A percentile compares a stretch with the other conserved stretches of the same genome.
phyloP scores from a whole-genome alignment of 2,113 vertebrate species.

The Cromileptes altivelis region DNA sequence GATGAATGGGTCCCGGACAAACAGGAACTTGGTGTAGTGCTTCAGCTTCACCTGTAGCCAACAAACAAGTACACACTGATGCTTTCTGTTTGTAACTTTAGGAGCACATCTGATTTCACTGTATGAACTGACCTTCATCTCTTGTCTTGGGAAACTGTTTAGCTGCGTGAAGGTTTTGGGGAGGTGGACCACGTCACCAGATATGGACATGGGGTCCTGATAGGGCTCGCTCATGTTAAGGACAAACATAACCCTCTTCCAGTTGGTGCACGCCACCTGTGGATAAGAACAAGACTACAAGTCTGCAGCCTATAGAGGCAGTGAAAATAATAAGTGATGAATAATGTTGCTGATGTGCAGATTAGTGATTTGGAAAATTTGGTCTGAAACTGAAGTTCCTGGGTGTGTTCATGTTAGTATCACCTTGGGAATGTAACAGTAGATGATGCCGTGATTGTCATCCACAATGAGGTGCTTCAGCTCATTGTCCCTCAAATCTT shows the following conservation, averaged over 20 bases:
- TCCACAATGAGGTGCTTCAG: constrained; percentile 42
- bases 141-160: background rate
- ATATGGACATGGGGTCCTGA: constrained; percentile 16
- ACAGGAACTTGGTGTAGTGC: constrained; percentile 69
- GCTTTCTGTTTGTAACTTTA: background rate
- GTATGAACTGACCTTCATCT: constrained; percentile 43
- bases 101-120: background rate
- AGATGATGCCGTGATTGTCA: constrained; percentile 46
- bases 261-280: constrained; percentile 65
- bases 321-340: background rate
- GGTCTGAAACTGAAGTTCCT: too few relatives aligned
- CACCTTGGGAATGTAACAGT: constrained; percentile 67
- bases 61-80: background rate
- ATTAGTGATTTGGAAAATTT: too few relatives aligned
- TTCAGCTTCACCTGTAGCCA: constrained; percentile 51
- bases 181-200: background rate
- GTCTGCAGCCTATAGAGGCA: too few relatives aligned
- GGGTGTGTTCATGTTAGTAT: background rate
- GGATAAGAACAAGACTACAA: background rate
- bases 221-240: constrained; percentile 36
- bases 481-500: background rate
- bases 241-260: constrained; percentile 51
- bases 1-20: constrained; percentile 61
- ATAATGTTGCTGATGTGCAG: too few relatives aligned
- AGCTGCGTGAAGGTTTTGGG: accelerated